phyloP scores from a whole-genome alignment of 2,797 vertebrate genomes.

The Hipposideros larvatus region DNA sequence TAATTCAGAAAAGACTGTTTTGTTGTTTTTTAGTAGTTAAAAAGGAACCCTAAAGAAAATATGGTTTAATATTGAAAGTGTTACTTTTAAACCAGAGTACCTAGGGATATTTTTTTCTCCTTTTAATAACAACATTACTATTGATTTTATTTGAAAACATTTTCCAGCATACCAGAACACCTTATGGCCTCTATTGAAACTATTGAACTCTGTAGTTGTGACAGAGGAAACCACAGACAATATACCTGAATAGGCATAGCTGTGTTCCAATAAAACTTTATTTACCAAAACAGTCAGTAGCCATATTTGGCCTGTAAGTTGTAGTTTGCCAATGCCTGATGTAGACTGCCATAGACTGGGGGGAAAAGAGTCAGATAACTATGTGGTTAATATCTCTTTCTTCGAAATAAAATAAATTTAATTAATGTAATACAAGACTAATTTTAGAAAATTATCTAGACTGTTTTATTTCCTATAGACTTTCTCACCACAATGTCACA shows the following conservation, averaged over 20 bases:
- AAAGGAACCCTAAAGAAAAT: constrained; percentile 54
- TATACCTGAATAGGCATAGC: not conserved
- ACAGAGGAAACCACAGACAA: not conserved
- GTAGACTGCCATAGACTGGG: not conserved
- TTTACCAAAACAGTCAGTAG: not conserved
- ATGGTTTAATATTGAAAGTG: constrained; percentile 67
- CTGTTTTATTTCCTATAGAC: not conserved
- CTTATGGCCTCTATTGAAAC: not conserved
- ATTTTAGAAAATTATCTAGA: not conserved
- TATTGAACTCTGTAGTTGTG: not conserved
- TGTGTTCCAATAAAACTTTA: not conserved
- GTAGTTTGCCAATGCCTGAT: not conserved
- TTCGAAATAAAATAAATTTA: constrained; percentile 71
- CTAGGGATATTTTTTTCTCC: constrained; percentile 53
- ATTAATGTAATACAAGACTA: constrained; percentile 60
- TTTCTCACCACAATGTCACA: not conserved
- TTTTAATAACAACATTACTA: not conserved
- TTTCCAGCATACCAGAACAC: not conserved
- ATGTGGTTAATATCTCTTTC: constrained; percentile 63
- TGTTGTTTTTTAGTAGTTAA: not conserved
- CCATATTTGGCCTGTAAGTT: not conserved
- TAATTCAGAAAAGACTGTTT: constrained; percentile 2
- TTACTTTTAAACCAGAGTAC: constrained; percentile 75
- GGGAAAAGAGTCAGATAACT: not conserved
- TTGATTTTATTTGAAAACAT: constrained; percentile 43